Evolutionary conservation across 2,888 invertebrate genomes (phyloP).

Genomic region (Drosophila subquinaria): DNA sequence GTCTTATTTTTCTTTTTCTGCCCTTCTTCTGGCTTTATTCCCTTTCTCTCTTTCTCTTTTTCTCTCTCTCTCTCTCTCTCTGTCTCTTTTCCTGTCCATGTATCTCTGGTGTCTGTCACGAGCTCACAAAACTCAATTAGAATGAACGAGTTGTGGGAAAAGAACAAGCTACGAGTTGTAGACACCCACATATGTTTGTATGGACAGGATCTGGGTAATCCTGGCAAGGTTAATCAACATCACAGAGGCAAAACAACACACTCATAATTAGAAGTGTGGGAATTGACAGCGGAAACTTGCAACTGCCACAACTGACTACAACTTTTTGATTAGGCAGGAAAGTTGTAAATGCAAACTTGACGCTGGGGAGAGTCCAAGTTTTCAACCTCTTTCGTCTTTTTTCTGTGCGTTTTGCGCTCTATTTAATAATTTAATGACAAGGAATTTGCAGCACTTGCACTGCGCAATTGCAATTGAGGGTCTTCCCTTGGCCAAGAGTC

Average conservation of each 20-base stretch:
- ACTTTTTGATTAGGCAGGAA: constrained; percentile 65
- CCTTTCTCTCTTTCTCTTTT: constrained; percentile 13
- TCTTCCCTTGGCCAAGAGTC: constrained; percentile 11
- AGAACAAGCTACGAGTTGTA: constrained; percentile 28
- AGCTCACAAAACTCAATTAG: constrained; percentile 66
- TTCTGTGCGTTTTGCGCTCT: constrained; percentile 42
- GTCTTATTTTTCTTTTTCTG: constrained; percentile 13
- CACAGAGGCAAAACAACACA: constrained; percentile 17
- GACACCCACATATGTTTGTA: constrained; percentile 34
- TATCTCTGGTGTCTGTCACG: constrained; percentile 28
- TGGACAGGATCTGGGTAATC: constrained; percentile 30
- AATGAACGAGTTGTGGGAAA: constrained; percentile 55
- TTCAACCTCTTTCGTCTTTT: not conserved
- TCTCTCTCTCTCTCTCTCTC: constrained; percentile 6
- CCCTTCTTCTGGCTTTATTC: constrained; percentile 6
- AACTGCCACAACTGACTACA: constrained; percentile 22
- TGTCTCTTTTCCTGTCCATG: constrained; percentile 16
- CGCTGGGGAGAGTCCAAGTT: not conserved
- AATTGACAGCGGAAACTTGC: constrained; percentile 42
- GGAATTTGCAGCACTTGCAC: constrained; percentile 41
- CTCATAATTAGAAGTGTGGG: constrained; percentile 46
- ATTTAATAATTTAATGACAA: constrained; percentile 73
- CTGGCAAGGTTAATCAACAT: constrained; percentile 44
- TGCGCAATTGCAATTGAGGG: constrained; percentile 24
- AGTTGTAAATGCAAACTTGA: constrained; percentile 24